Evolutionary conservation across 2,797 vertebrate species (phyloP), one percentile per base, ranked within the genome.

Genomic region (Acanthornis magna): DNA sequence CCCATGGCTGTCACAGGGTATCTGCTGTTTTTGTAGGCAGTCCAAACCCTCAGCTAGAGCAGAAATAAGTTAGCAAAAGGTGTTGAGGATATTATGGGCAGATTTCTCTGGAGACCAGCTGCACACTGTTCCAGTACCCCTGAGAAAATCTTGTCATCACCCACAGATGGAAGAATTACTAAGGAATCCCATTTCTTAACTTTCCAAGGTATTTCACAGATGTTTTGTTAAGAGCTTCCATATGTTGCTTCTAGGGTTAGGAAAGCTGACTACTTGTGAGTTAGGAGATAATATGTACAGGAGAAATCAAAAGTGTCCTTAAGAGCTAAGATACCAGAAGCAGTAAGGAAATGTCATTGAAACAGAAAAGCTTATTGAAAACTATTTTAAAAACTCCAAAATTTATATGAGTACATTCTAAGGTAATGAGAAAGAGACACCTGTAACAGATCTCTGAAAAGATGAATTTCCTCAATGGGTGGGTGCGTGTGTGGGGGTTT

Each of bases 381-480:
- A 71, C 11, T 40, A 47, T 7, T 61, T 54, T 20, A 11, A 25
- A 78, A 42, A 4, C 0, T 0, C 5, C 10, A 15, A 36, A 55
- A 23, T 5, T 71, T 13, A 10, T 17, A 55, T 5, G 2, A n/a
- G 3, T 45, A 71, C 61, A 67, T 84, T 25, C 18, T 32, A 65
- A 73, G 15, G 13, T 36, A 48, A 7, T 0, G 0, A 82, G 20
- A 16, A 90, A 83, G 26, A 58, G 6, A 54, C 32, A 70, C 5
- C 12, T 26, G 32, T 53, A 71, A 82, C 7, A 60, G 36, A 61
- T 26, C 25, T 53, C 22, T 61, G 63, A 85, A 72, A 3, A 61
- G 34, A 68, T 25, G 0, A 38, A 77, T 73, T 88, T 34, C 16
- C 10, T 70, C 34, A 25, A 0, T 2, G 10, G 3, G 7, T 20